These are phyloP conservation scores for Atrichornis clamosus DNA, from an alignment of 2,113 vertebrate genomes.

Conservation along the genomic window DNA sequence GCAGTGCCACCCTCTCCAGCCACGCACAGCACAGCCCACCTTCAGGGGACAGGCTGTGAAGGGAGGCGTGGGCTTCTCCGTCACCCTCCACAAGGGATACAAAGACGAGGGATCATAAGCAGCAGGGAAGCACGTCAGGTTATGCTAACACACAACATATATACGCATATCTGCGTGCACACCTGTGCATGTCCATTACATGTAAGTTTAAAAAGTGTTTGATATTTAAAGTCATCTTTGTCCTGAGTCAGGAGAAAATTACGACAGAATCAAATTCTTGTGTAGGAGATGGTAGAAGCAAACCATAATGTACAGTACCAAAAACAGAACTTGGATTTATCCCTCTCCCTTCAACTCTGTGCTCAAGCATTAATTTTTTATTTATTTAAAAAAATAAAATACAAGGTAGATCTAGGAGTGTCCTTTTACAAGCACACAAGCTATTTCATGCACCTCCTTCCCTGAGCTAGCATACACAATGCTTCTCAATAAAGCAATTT, in stretches of 20 bases:
- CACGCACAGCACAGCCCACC: neutral
- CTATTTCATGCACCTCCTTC: neutral
- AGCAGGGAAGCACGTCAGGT: neutral
- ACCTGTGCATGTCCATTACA: rapidly evolving
- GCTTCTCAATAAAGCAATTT: neutral
- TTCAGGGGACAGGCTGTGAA: neutral
- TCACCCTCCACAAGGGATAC: neutral
- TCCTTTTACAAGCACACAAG: neutral
- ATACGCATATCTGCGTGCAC: rapidly evolving
- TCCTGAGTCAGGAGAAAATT: neutral
- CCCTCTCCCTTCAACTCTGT: neutral
- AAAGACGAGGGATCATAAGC: neutral
- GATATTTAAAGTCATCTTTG: neutral
- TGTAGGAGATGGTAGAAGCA: neutral
- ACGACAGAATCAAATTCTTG: neutral
- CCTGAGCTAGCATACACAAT: neutral
- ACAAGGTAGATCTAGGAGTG: neutral
- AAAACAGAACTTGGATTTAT: neutral
- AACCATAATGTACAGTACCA: neutral
- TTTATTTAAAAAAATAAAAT: neutral
- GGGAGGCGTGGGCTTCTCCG: neutral
- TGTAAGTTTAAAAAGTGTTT: neutral
- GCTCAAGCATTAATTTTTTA: neutral
- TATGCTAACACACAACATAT: neutral
- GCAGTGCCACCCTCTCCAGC: neutral